Conservation (phyloP, 1,140 invertebrate species). For the Nymphalis io region DNA sequence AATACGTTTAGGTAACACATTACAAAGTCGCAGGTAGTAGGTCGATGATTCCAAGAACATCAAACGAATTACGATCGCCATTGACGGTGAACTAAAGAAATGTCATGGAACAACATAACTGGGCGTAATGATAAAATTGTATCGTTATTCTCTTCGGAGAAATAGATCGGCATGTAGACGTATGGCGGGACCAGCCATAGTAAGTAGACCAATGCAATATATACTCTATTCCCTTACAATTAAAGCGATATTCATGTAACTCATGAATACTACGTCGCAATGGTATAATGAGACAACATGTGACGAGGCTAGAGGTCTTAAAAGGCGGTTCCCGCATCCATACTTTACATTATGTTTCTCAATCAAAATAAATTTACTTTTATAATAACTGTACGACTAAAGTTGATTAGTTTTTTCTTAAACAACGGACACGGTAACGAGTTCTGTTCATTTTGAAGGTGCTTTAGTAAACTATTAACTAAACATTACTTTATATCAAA, state of each 20-base stretch:
- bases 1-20: too few relatives aligned
- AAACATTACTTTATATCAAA: too few relatives aligned
- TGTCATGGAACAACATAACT: constrained; percentile 3
- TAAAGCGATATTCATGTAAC: neutral
- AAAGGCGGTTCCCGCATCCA: too few relatives aligned
- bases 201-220: neutral
- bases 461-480: too few relatives aligned
- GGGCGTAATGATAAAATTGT: constrained; percentile 7
- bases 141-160: constrained; percentile 7
- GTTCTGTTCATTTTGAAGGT: too few relatives aligned
- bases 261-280: neutral
- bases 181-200: neutral
- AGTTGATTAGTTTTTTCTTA: too few relatives aligned
- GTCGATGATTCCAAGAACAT: constrained; percentile 2
- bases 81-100: neutral
- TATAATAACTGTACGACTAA: too few relatives aligned
- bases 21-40: neutral
- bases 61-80: neutral
- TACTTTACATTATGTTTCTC: too few relatives aligned
- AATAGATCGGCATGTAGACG: neutral
- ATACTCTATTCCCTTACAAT: neutral
- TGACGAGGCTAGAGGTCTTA: neutral
- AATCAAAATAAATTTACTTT: too few relatives aligned
- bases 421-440: too few relatives aligned
- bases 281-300: constrained; percentile 1